Conservation (phyloP, 2,888 invertebrate species). For the Sylvicola fuscatus region DNA sequence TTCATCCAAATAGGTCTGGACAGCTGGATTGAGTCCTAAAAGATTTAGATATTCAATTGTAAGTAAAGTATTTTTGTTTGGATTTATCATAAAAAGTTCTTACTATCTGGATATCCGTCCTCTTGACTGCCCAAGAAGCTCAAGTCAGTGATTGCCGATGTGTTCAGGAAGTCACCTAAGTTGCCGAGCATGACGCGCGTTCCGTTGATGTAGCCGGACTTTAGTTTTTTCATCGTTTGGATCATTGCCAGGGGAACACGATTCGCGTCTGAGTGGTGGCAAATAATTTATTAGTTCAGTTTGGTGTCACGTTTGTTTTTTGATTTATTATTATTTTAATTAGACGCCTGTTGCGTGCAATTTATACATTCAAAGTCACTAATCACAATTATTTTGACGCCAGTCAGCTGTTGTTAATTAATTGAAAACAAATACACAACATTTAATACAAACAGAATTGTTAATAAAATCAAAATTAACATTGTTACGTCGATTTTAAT, state of each 20-base stretch:
- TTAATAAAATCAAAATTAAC: too few relatives aligned
- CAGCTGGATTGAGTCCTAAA: conserved; percentile 55
- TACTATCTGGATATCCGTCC: conserved; percentile 73
- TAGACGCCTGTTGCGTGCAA: too few relatives aligned
- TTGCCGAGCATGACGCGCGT: conserved; percentile 92
- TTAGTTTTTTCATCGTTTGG: conserved; percentile 93
- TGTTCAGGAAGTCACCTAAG: conserved; percentile 84
- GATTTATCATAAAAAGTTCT: conserved; percentile 19
- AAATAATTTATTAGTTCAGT: conserved; percentile 60
- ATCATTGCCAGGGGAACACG: conserved; percentile 87
- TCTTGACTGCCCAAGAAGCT: conserved; percentile 89
- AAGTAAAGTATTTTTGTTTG: conserved; percentile 1
- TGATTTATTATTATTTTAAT: too few relatives aligned
- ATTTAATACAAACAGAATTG: too few relatives aligned
- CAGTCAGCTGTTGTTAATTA: too few relatives aligned
- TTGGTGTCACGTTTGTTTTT: too few relatives aligned
- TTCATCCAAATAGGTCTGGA: conserved; percentile 71
- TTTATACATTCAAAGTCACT: too few relatives aligned
- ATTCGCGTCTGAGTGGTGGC: conserved; percentile 67
- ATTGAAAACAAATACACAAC: too few relatives aligned
- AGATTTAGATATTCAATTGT: conserved; percentile 3
- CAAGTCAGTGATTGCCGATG: conserved; percentile 92
- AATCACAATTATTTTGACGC: too few relatives aligned
- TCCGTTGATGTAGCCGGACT: conserved; percentile 97
- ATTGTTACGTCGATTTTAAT: too few relatives aligned